These are phyloP conservation scores for Heterodera carotae DNA, from an alignment of 1,140 invertebrate genomes.

Conservation along the genomic window DNA sequence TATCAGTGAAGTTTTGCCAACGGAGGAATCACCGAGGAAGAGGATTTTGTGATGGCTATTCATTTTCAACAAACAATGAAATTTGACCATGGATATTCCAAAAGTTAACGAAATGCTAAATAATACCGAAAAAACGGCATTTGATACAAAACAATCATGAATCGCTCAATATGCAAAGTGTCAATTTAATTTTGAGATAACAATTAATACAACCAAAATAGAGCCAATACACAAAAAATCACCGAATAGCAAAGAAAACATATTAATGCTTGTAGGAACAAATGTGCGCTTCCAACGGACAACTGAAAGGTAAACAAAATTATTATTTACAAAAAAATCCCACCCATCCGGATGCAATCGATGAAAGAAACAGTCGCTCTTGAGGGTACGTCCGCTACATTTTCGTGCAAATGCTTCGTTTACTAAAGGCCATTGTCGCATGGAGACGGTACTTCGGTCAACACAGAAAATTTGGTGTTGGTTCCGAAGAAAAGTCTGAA, in stretches of 20 bases:
- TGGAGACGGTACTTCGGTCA: slow-evolving; percentile 16
- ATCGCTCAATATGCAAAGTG: too few relatives aligned
- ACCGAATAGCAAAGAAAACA: background rate
- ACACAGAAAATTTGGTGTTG: slow-evolving; percentile 40
- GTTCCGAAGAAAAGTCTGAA: slow-evolving; percentile 43
- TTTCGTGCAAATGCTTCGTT: slow-evolving; percentile 21
- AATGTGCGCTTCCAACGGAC: slow-evolving; percentile 19
- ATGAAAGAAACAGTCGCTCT: slow-evolving; percentile 18
- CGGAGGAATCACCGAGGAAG: slow-evolving; percentile 49
- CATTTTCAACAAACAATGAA: background rate
- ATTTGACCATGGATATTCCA: background rate
- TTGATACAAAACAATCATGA: background rate
- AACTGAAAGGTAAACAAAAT: slow-evolving; percentile 1
- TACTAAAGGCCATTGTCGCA: slow-evolving; percentile 26
- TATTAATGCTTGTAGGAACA: slow-evolving; percentile 27
- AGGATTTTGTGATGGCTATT: slow-evolving; percentile 32
- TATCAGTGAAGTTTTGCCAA: slow-evolving; percentile 52
- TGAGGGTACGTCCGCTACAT: background rate
- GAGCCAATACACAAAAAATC: background rate
- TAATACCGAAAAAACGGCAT: background rate
- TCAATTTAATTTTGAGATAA: too few relatives aligned
- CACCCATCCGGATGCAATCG: slow-evolving; percentile 26
- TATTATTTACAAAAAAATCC: background rate
- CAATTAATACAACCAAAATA: background rate
- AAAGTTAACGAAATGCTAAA: background rate